Evolutionary conservation across 1,140 invertebrate genomes (phyloP).

Genomic region (Brachystomella parvula): DNA sequence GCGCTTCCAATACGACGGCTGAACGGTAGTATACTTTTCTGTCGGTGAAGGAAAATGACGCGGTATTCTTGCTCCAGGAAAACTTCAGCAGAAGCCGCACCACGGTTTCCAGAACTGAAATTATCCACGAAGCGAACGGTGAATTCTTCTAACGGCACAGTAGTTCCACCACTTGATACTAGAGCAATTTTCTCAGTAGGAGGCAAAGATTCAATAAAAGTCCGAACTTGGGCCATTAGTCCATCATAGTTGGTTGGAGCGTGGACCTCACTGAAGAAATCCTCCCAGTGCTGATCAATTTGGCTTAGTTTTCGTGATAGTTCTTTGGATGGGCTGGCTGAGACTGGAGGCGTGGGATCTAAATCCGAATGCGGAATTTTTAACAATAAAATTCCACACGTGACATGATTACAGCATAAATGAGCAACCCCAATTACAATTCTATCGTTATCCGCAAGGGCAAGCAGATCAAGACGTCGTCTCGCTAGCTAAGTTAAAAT

Average conservation of each 20-base stretch:
- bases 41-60: constrained; percentile 53
- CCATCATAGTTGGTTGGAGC: constrained; percentile 22
- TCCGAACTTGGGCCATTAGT: constrained; percentile 13
- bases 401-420: background rate
- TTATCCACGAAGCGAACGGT: constrained; percentile 97
- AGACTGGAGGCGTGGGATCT: background rate
- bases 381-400: background rate
- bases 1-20: constrained; percentile 39
- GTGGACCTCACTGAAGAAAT: constrained; percentile 27
- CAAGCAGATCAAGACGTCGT: background rate
- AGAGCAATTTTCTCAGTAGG: constrained; percentile 13
- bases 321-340: background rate
- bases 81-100: constrained; percentile 89
- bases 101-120: constrained; percentile 92
- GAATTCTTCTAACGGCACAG: constrained; percentile 90
- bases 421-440: background rate
- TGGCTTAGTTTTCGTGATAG: background rate
- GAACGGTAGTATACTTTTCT: constrained; percentile 33
- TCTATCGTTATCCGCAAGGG: too few relatives aligned
- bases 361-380: background rate
- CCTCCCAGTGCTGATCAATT: constrained; percentile 27
- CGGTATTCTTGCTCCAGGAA: constrained; percentile 66
- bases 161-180: constrained; percentile 43
- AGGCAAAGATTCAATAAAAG: constrained; percentile 13
- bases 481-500: background rate